Evolutionary conservation across 2,888 invertebrate genomes (phyloP), one percentile per base, ranked within the genome.

Genomic region (Callinectes sapidus): DNA sequence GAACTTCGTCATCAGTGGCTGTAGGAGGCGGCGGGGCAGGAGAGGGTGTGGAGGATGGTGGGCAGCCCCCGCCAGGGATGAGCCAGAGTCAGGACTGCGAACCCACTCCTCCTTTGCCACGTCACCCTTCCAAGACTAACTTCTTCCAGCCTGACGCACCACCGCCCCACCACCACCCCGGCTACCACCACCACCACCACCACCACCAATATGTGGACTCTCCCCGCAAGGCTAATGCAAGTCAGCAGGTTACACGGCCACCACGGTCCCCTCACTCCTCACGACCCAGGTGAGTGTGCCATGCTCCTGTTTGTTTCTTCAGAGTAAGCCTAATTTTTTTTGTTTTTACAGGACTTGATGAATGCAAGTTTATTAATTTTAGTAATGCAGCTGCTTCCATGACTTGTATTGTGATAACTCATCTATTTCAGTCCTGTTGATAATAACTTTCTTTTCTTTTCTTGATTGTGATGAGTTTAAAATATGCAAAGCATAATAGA

Each of bases 1-100:
- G 91, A 61, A 91, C 91, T n/a, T 90, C 90, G 32, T 89, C 90
- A 23, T 90, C 92, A 39, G 93, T 91, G 89, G 87, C 88, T 55
- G 93, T 90, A 39, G 89, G 89, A 71, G 66, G 81, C 55, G 48
- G 90, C 61, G 92, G 87, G 90, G 89, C 66, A 42, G 88, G 90
- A 28, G 92, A 92, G 39, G 88, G 92, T 86, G 55, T 54, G 39
- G 92, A 92, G 42, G 91, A 93, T 48, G 92, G 90, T 48, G 91
- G 90, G 55, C 90, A 90, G 66, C 89, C 93, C 35, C 90, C 92
- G 61, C 91, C 90, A 13, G 93, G 92, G 85, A 95, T 94, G 94
- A 94, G 89, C 90, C 98, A 98, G 96, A 98, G 98, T 90, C 97
- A 98, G 95, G 98, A 98, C 96, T 98, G 98, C 96, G 98, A 98